Conservation (phyloP, 2,113 vertebrate genomes). For the Empidonax traillii region DNA sequence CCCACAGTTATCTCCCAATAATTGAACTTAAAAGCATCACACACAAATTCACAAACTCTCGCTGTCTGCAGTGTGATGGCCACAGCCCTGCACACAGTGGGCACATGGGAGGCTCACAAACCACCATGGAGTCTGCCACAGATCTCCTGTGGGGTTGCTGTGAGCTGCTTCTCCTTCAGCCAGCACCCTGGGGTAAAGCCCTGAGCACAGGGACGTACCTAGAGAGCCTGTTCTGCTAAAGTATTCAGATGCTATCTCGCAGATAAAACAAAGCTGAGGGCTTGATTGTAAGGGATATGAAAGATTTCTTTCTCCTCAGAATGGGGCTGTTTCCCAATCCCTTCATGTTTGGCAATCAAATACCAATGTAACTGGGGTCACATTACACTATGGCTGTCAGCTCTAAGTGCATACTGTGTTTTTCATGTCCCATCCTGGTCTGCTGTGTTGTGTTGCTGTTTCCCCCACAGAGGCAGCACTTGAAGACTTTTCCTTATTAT, state of each 20-base stretch:
- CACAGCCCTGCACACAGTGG: not conserved
- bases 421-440: constrained; percentile 27
- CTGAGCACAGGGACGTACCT: not conserved
- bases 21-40: rapidly evolving
- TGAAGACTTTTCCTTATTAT: not conserved
- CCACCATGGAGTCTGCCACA: not conserved
- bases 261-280: not conserved
- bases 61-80: not conserved
- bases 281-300: not conserved
- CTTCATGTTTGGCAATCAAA: constrained; percentile 26
- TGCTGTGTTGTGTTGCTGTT: not conserved
- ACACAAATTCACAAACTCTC: not conserved
- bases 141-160: not conserved
- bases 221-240: not conserved
- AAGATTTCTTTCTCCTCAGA: constrained; percentile 42
- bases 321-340: constrained; percentile 19
- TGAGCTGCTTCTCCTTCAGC: not conserved
- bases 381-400: constrained; percentile 46
- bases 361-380: constrained; percentile 49
- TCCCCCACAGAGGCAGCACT: not conserved
- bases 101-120: not conserved
- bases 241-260: not conserved
- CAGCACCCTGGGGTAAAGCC: rapidly evolving
- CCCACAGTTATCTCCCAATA: not conserved
- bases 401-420: not conserved